phyloP scores from a whole-genome alignment of 2,888 invertebrate species.

The Nomada lathburiana region DNA sequence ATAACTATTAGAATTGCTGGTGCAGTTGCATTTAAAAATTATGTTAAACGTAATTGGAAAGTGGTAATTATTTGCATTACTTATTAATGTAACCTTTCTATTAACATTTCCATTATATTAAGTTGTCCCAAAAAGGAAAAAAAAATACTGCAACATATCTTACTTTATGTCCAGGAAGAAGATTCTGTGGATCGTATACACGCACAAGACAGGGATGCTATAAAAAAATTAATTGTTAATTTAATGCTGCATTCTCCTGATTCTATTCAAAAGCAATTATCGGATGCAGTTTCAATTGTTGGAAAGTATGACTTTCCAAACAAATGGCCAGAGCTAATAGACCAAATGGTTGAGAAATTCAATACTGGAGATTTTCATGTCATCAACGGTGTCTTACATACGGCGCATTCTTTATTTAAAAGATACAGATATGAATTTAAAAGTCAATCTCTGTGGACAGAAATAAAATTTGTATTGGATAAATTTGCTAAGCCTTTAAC shows the following conservation, averaged over 20 bases:
- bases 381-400: constrained; percentile 97
- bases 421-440: constrained; percentile 98
- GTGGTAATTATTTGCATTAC: constrained; percentile 86
- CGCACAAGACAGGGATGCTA: constrained; percentile 90
- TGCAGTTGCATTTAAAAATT: constrained; percentile 98
- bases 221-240: constrained; percentile 94
- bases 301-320: constrained; percentile 98
- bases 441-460: constrained; percentile 96
- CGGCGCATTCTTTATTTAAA: constrained; percentile 98
- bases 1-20: constrained; percentile 94
- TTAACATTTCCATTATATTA: neutral
- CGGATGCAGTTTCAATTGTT: constrained; percentile 97
- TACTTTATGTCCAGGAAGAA: constrained; percentile 86
- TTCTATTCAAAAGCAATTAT: constrained; percentile 96
- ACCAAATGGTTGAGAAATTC: constrained; percentile 97
- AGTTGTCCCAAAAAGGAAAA: no score
- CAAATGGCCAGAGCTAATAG: constrained; percentile 97
- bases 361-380: constrained; percentile 95
- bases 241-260: constrained; percentile 97
- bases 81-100: neutral
- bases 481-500: constrained; percentile 97
- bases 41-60: constrained; percentile 97
- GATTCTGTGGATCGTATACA: constrained; percentile 93
- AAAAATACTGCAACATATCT: neutral
- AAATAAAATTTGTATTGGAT: constrained; percentile 98